Evolutionary conservation across 2,888 invertebrate genomes (phyloP).

Genomic region (Eustalomyia histrio): DNA sequence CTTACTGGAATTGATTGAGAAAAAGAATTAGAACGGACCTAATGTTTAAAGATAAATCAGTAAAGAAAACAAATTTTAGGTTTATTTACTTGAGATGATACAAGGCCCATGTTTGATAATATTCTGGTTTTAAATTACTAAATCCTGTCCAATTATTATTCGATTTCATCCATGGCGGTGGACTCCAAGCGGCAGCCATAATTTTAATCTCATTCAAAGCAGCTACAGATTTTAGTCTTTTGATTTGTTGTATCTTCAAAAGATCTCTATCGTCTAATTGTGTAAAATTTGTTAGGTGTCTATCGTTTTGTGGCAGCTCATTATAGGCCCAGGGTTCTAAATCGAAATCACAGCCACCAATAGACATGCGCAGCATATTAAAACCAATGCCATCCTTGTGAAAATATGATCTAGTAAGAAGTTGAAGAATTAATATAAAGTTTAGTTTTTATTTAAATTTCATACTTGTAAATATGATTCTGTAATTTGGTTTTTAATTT

Average conservation of each 20-base stretch:
- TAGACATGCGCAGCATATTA: conserved; percentile 89
- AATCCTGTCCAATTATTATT: conserved; percentile 83
- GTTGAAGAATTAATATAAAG: neutral
- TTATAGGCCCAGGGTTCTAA: conserved; percentile 90
- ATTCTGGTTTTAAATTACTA: conserved; percentile 81
- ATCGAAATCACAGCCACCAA: conserved; percentile 94
- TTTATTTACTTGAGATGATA: conserved; percentile 85
- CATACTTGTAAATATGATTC: conserved; percentile 76
- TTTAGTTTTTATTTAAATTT: neutral
- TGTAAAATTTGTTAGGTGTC: conserved; percentile 83
- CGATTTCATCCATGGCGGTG: conserved; percentile 87
- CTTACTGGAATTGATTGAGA: too few species aligned
- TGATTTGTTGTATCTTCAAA: conserved; percentile 74
- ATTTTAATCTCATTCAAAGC: conserved; percentile 73
- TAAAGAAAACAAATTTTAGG: too few species aligned
- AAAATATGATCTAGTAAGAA: conserved; percentile 86
- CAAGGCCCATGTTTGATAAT: conserved; percentile 89
- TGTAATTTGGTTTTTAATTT: conserved; percentile 71
- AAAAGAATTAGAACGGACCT: too few species aligned
- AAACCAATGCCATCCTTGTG: conserved; percentile 86
- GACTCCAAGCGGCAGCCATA: conserved; percentile 82
- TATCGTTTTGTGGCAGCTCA: conserved; percentile 82
- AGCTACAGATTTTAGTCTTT: conserved; percentile 70
- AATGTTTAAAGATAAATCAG: too few species aligned
- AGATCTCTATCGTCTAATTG: conserved; percentile 75